Conservation (phyloP, 2,797 vertebrate species). For the Furcifer pardalis region DNA sequence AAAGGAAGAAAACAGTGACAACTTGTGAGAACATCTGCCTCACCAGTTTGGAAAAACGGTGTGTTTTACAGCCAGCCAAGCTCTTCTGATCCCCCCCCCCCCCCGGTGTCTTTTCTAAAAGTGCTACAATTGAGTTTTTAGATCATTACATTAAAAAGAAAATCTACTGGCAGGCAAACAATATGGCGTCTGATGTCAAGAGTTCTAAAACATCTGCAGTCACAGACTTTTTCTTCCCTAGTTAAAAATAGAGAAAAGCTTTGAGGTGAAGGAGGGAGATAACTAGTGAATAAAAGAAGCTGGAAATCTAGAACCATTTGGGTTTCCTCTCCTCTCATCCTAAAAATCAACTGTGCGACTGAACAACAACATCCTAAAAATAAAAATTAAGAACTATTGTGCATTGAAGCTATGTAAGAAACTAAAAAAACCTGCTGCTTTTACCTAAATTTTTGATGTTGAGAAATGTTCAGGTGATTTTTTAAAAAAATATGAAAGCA, state of each 20-base stretch:
- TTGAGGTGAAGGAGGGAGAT: neutral
- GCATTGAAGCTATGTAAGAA: constrained; percentile 21
- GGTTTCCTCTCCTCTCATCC: neutral
- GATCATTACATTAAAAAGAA: constrained; percentile 44
- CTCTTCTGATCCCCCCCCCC: constrained; percentile 23
- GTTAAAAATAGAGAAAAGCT: neutral
- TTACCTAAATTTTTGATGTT: constrained; percentile 6
- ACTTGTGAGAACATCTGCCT: constrained; percentile 56
- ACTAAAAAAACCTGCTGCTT: constrained; percentile 16
- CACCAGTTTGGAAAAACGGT: constrained; percentile 36
- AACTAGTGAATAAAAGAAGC: constrained; percentile 13
- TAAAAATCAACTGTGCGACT: no score
- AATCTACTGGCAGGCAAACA: constrained; percentile 34
- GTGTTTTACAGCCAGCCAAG: constrained; percentile 38
- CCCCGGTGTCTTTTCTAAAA: constrained; percentile 40
- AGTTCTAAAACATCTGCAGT: constrained; percentile 20
- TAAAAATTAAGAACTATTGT: neutral
- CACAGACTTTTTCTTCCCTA: constrained; percentile 25
- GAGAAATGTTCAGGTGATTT: constrained; percentile 29
- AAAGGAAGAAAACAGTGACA: constrained; percentile 45
- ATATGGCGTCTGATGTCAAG: constrained; percentile 1
- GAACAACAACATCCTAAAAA: no score
- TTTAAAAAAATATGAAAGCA: no score
- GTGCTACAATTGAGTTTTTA: constrained; percentile 46
- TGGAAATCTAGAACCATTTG: constrained; percentile 15